Conservation (phyloP, 2,797 vertebrate genomes). For the Premnoplex brunnescens region DNA sequence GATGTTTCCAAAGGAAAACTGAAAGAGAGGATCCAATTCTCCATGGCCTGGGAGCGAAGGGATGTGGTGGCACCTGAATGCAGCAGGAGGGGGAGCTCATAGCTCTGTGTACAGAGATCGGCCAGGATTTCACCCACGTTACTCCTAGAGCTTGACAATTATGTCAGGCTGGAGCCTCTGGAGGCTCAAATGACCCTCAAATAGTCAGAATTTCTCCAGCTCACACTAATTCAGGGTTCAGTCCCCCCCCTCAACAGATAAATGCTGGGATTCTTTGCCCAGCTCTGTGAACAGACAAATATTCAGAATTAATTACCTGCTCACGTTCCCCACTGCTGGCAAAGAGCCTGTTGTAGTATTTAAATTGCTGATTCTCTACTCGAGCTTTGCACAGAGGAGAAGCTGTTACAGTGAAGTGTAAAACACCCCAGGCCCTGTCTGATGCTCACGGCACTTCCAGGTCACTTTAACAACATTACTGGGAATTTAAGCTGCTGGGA, state of each 20-base stretch:
- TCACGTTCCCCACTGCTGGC: neutral
- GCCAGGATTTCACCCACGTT: neutral
- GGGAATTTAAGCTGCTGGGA: neutral
- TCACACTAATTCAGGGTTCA: neutral
- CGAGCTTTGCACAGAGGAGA: neutral
- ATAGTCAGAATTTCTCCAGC: neutral
- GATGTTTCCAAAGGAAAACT: neutral
- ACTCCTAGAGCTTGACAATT: neutral
- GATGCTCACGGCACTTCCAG: neutral
- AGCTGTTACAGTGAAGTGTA: neutral
- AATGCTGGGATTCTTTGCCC: fast-evolving
- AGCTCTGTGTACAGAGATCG: neutral
- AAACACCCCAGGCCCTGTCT: neutral
- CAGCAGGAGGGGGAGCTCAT: neutral
- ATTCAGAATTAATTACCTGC: fast-evolving
- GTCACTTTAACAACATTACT: fast-evolving
- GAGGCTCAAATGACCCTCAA: neutral
- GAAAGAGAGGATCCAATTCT: neutral
- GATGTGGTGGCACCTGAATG: neutral
- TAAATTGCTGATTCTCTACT: neutral
- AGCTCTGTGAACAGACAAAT: neutral
- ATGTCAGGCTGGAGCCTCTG: neutral
- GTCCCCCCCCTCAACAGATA: neutral
- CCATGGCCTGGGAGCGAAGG: fast-evolving
- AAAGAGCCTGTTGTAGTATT: neutral